Evolutionary conservation across 2,888 invertebrate species (phyloP).

Genomic region (Heliconius cydno): DNA sequence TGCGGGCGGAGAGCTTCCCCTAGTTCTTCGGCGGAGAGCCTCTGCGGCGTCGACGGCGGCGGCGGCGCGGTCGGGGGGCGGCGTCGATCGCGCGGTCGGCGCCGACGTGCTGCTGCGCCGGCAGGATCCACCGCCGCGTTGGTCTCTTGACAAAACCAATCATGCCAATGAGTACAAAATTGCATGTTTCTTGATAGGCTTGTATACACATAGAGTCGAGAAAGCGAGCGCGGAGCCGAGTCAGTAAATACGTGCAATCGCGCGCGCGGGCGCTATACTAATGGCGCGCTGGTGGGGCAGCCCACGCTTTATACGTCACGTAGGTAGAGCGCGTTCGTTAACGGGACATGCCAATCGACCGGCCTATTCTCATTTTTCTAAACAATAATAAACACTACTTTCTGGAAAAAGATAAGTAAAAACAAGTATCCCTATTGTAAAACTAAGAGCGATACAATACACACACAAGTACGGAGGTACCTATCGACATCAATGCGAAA

Average conservation of each 20-base stretch:
- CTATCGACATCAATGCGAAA: neutral
- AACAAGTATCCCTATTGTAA: conserved; percentile 43
- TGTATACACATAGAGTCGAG: conserved; percentile 82
- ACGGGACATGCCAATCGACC: conserved; percentile 81
- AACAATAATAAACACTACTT: conserved; percentile 73
- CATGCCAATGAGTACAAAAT: conserved; percentile 76
- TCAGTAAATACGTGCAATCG: conserved; percentile 76
- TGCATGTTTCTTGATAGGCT: conserved; percentile 74
- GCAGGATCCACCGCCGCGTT: conserved; percentile 72
- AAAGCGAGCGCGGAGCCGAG: conserved; percentile 73
- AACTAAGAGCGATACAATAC: conserved; percentile 28
- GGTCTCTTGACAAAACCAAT: conserved; percentile 81
- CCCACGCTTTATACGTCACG: conserved; percentile 80
- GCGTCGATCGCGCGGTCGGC: conserved; percentile 76
- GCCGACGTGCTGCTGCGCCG: conserved; percentile 74
- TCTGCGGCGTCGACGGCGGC: conserved; percentile 70
- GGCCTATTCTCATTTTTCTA: conserved; percentile 81
- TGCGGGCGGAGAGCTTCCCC: conserved; percentile 84
- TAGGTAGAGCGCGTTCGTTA: conserved; percentile 79
- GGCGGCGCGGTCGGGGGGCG: conserved; percentile 74
- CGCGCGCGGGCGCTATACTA: conserved; percentile 81
- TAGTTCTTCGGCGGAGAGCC: conserved; percentile 83
- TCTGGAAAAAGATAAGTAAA: conserved; percentile 57
- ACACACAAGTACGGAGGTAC: neutral
- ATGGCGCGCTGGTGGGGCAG: conserved; percentile 79